Conservation (phyloP, 2,113 vertebrate species). For the Engystomops pustulosus region DNA sequence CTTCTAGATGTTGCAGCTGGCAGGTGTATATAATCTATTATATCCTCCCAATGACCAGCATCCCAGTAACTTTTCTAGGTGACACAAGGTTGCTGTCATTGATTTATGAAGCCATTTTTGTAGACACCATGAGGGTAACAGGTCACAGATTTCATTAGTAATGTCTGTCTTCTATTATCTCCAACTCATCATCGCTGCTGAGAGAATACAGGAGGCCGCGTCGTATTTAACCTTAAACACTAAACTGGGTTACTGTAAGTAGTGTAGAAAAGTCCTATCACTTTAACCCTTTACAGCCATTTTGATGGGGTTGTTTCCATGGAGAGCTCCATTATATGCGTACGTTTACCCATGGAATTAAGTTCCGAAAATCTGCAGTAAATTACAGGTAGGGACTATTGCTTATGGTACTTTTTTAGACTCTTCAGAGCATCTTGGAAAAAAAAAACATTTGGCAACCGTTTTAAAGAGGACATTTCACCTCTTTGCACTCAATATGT, state of each 20-base stretch:
- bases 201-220: constrained; percentile 1
- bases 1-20: too few species aligned
- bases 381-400: too few species aligned
- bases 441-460: too few species aligned
- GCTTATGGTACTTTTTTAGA: too few species aligned
- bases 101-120: constrained; percentile 39
- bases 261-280: not conserved
- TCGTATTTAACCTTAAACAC: constrained; percentile 10
- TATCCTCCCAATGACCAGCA: not conserved
- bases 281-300: not conserved
- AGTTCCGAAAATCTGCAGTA: too few species aligned
- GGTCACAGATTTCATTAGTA: constrained; percentile 24
- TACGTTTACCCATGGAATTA: too few species aligned
- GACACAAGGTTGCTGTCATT: constrained; percentile 25
- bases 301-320: not conserved
- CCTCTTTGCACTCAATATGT: too few species aligned
- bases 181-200: not conserved
- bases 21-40: not conserved
- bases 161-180: constrained; percentile 20
- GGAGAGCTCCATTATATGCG: too few species aligned
- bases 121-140: constrained; percentile 19
- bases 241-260: not conserved
- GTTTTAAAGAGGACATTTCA: too few species aligned
- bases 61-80: constrained; percentile 21
- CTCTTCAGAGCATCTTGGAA: too few species aligned